Evolutionary conservation across 2,797 vertebrate genomes (phyloP), one percentile per base, ranked within the genome.

Genomic region (Lepidocolaptes lacrymiger): DNA sequence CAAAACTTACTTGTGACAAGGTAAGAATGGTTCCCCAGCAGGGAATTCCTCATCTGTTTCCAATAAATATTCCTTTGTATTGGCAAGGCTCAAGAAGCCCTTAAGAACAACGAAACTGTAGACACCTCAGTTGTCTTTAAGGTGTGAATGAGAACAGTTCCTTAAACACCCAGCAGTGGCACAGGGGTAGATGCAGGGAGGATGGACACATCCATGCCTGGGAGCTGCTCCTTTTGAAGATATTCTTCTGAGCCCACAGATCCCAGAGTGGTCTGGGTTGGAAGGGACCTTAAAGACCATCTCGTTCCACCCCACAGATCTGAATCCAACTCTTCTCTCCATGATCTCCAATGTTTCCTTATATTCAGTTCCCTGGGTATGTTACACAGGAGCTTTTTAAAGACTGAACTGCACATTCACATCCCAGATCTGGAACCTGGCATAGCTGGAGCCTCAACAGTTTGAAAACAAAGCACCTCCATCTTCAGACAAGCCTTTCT

Each of bases 201-300:
- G 28, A 37, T 7, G 46, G 32, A 30, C 39, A 52, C 62, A 12
- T 13, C 17, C 0, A 3, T 24, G 37, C 24, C 26, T 17, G 34
- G 44, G 7, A 56, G 9, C 27, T 54, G 28, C 48, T 49, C 10
- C 1, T 13, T n/a, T 46, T 7, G 3, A 7, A 1, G n/a, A 5
- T 15, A 5, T 41, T 49, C 11, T 11, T 12, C 30, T 69, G n/a
- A 23, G 5, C 10, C 10, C 32, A 5, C 30, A 28, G 28, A 10
- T 58, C 17, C 2, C 21, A 16, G 49, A 23, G 7, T 37, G 21
- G 14, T 39, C 5, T 77, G 64, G 8, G 14, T 1, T 71, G 58
- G 51, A 34, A 78, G 8, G 51, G 5, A 41, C 22, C 21, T 52
- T 20, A 4, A 39, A 36, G 12, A 36, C 3, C 51, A 32, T 34